Evolutionary conservation across 2,888 invertebrate genomes (phyloP).

Genomic region (Eupithecia centaureata): DNA sequence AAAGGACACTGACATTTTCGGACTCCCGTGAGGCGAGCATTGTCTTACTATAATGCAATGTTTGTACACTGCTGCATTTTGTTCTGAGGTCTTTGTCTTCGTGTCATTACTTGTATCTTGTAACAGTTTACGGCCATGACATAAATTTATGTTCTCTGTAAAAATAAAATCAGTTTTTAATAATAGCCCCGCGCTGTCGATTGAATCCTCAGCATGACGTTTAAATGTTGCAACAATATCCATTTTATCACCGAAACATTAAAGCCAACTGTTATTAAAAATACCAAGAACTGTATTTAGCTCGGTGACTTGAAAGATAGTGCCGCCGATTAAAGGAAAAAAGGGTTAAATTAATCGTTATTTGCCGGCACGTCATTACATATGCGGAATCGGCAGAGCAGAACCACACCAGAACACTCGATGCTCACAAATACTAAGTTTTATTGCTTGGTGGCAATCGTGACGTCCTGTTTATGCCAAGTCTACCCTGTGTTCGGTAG

Average conservation of each 20-base stretch:
- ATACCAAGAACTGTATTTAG: slow-evolving; percentile 49
- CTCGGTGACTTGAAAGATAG: slow-evolving; percentile 67
- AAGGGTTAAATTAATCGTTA: slow-evolving; percentile 64
- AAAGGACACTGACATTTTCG: slow-evolving; percentile 56
- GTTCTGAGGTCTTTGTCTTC: slow-evolving; percentile 34
- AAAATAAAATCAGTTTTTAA: slow-evolving; percentile 17
- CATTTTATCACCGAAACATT: slow-evolving; percentile 40
- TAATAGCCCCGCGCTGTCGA: slow-evolving; percentile 21
- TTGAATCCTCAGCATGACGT: slow-evolving; percentile 35
- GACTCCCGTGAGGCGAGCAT: slow-evolving; percentile 46
- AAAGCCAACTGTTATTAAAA: slow-evolving; percentile 43
- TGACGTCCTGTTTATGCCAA: slow-evolving; percentile 72
- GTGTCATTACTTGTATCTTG: slow-evolving; percentile 34
- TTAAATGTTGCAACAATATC: slow-evolving; percentile 33
- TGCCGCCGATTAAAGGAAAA: slow-evolving; percentile 64
- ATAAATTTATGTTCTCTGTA: slow-evolving; percentile 31
- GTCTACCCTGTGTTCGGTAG: slow-evolving; percentile 60
- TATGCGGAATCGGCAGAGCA: slow-evolving; percentile 70
- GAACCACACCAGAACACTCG: slow-evolving; percentile 55
- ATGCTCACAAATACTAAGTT: slow-evolving; percentile 47
- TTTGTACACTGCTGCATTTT: slow-evolving; percentile 41
- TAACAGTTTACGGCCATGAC: slow-evolving; percentile 17
- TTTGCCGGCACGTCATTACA: slow-evolving; percentile 65
- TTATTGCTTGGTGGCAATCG: slow-evolving; percentile 58
- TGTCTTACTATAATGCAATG: slow-evolving; percentile 50